phyloP scores from a whole-genome alignment of 2,113 vertebrate species.

The Andinoacara biseriatus region DNA sequence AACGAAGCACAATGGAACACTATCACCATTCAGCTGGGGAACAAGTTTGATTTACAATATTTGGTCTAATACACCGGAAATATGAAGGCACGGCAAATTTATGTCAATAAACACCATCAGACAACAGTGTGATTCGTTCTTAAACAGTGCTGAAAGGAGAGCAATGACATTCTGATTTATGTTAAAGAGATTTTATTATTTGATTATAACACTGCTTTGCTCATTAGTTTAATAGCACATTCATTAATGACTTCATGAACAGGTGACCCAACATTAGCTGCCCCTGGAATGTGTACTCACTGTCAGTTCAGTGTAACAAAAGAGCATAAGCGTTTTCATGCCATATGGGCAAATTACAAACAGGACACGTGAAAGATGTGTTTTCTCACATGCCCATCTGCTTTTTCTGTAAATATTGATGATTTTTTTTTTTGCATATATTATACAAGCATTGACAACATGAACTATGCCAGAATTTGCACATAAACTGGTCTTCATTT shows the following conservation, averaged over 20 bases:
- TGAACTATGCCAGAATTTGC: not conserved
- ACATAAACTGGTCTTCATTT: not conserved
- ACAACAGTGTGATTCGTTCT: not conserved
- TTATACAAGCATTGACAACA: conserved; percentile 1
- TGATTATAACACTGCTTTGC: not conserved
- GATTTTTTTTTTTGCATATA: conserved; percentile 57
- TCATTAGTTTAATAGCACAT: not conserved
- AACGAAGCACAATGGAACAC: too few relatives aligned
- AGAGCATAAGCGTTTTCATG: not conserved
- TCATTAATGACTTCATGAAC: conserved; percentile 2
- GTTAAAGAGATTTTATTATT: conserved; percentile 33
- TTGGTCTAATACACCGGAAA: not conserved
- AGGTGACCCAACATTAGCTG: conserved; percentile 1
- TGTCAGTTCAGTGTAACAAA: not conserved
- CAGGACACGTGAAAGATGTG: not conserved
- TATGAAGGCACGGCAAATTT: not conserved
- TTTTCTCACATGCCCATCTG: not conserved
- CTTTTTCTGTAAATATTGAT: not conserved
- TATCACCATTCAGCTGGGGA: too few relatives aligned
- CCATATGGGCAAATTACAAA: not conserved
- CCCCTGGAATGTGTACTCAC: conserved; percentile 17
- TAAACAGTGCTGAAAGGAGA: not conserved
- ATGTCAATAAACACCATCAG: not conserved
- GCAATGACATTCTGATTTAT: not conserved
- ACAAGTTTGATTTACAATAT: not conserved